Conservation (phyloP, 2,888 invertebrate species). For the Ectobius pallidus region DNA sequence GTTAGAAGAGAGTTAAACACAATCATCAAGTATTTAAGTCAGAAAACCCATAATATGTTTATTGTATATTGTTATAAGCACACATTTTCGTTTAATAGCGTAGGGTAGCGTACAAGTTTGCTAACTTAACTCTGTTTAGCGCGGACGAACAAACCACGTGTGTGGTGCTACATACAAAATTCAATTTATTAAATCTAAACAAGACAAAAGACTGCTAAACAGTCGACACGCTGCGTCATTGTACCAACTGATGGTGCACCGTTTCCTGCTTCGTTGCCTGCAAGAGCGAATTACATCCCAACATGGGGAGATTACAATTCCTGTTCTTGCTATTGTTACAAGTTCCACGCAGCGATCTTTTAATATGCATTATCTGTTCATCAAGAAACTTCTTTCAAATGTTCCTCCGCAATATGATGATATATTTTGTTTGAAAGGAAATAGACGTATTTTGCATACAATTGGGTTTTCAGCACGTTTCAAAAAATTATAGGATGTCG, state of each 20-base stretch:
- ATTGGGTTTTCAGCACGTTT: too few relatives aligned
- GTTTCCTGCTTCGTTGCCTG: neutral
- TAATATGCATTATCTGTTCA: too few relatives aligned
- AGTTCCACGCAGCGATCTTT: too few relatives aligned
- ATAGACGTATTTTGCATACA: too few relatives aligned
- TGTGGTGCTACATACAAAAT: constrained; percentile 18
- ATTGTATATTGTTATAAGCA: too few relatives aligned
- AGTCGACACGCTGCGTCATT: constrained; percentile 17
- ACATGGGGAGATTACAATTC: neutral
- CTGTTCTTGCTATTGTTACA: neutral
- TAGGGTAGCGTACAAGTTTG: too few relatives aligned
- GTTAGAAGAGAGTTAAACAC: too few relatives aligned
- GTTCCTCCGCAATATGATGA: neutral
- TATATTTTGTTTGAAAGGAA: too few relatives aligned
- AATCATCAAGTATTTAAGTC: too few relatives aligned
- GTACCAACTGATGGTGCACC: neutral
- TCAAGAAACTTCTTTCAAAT: constrained; percentile 7
- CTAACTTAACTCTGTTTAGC: neutral
- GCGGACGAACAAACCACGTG: neutral
- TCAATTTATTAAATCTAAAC: constrained; percentile 23
- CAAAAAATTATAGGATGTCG: too few relatives aligned
- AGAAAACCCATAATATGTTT: too few relatives aligned
- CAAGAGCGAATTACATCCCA: neutral
- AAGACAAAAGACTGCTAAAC: constrained; percentile 22
- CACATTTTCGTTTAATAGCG: too few relatives aligned